A percentile compares a stretch with the other conserved stretches of the same genome.
Conservation (phyloP, 1,140 invertebrate genomes). For the Mesaphorura yosii region DNA sequence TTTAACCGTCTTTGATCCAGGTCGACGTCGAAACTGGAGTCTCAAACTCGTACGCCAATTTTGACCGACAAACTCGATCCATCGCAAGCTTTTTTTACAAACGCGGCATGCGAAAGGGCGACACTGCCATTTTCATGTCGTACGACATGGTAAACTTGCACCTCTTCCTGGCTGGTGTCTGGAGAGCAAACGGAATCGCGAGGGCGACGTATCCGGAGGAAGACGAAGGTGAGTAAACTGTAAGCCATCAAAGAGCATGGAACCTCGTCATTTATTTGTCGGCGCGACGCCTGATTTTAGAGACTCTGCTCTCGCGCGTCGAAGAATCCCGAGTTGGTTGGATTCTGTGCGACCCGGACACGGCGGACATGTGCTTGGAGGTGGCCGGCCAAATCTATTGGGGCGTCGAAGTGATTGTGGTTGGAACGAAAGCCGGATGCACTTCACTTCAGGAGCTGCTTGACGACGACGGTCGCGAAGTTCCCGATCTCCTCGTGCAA, state of each 20-base stretch:
- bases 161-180: constrained; percentile 20
- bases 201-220: constrained; percentile 28
- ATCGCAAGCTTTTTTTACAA: constrained; percentile 24
- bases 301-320: constrained; percentile 8
- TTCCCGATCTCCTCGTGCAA: constrained; percentile 1
- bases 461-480: constrained; percentile 5
- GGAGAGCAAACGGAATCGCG: constrained; percentile 26
- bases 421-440: constrained; percentile 9
- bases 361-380: constrained; percentile 10
- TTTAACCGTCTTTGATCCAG: too few relatives aligned
- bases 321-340: constrained; percentile 18
- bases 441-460: constrained; percentile 19
- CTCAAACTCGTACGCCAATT: constrained; percentile 3
- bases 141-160: constrained; percentile 14
- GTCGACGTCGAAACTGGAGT: constrained; percentile 17
- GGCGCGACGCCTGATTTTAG: constrained; percentile 2
- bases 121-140: constrained; percentile 20
- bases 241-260: not conserved
- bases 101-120: constrained; percentile 21
- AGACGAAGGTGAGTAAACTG: constrained; percentile 9
- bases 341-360: constrained; percentile 21
- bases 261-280: not conserved
- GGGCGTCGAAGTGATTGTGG: constrained; percentile 24
- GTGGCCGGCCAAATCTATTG: constrained; percentile 21
- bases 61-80: constrained; percentile 18